These are phyloP conservation scores for Lepidostoma basale DNA, from an alignment of 1,140 invertebrate genomes.

Conservation along the genomic window DNA sequence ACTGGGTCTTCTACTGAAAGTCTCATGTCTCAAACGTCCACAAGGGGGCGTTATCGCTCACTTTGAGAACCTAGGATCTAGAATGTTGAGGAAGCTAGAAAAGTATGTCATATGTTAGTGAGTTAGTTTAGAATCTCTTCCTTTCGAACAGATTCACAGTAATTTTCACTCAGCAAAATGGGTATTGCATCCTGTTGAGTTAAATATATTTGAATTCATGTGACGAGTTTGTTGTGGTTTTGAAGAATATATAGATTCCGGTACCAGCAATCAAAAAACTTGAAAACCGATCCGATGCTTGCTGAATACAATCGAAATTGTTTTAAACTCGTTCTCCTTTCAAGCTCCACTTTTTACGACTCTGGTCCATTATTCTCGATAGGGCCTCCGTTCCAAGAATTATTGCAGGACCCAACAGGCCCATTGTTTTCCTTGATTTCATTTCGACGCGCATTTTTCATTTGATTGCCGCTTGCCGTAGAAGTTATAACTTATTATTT, in stretches of 20 bases:
- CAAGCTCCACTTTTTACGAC: neutral
- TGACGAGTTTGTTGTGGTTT: no score
- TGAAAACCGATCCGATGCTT: neutral
- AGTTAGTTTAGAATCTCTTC: no score
- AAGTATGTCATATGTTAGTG: no score
- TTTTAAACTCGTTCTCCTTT: neutral
- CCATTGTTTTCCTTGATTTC: slow-evolving; percentile 4
- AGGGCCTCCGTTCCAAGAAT: neutral
- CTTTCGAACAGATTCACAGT: no score
- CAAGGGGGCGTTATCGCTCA: no score
- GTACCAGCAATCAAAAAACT: neutral
- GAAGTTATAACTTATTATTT: neutral
- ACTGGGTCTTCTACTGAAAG: no score
- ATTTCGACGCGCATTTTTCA: neutral
- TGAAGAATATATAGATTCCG: neutral
- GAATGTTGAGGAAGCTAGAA: no score
- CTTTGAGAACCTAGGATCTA: no score
- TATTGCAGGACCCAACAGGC: neutral
- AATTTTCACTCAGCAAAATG: no score
- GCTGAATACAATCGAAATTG: slow-evolving; percentile 1
- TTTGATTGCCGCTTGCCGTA: neutral
- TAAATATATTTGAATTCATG: no score
- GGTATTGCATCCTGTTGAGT: no score
- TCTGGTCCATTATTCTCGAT: neutral
- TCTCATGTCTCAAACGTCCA: no score